Base-by-base conservation (phyloP, 2,797 vertebrate genomes). In the Australoheros facetus region DNA sequence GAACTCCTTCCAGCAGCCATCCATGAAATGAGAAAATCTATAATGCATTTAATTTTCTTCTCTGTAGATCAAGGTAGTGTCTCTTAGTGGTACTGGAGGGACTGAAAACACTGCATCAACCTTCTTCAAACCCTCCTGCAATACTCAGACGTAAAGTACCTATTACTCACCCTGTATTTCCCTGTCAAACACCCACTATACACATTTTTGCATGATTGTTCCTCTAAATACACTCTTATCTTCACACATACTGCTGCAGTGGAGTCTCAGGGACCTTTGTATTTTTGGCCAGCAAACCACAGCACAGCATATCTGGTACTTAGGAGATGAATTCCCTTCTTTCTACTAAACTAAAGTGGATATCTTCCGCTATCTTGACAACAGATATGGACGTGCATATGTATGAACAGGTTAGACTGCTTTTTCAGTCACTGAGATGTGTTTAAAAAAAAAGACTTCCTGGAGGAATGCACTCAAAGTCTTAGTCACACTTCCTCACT, bases 21-120 rank as follows among this genome's bases (percentile, higher is more conserved):
- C 93, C 93, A 91, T 94, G 93, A 95, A 95, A 95, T 94, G 92
- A 94, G 89, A 93, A 94, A 95, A 95, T 94, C 93, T 93, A 94
- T 94, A 95, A 92, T 89, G 88, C 87, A 92, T 91, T 93, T 94
- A 93, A 93, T 93, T 92, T 88, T 85, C 80, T 84, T 91, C 88
- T 93, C 88, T 90, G 87, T 88, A 92, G 90, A 94, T 93, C 88
- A 90, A 79, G 76, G 76, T 75, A 77, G 54, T 82, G 83, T 91
- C 90, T 90, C 76, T 57, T 77, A 82, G 53, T 79, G 81, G 76
- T 78, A 79, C 78, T 21, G 3, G 32, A 30, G 83, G 72, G 78
- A 84, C 84, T 48, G 56, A 78, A 80, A 88, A 91, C 77, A 87
- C 73, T 85, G 83, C 75, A 87, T 84, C 83, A 90, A 82, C 80